A percentile compares a stretch with the other conserved stretches of the same genome.
These are phyloP conservation scores for Melangyna quadrimaculata DNA, from an alignment of 2,888 invertebrate species.

Conservation along the genomic window DNA sequence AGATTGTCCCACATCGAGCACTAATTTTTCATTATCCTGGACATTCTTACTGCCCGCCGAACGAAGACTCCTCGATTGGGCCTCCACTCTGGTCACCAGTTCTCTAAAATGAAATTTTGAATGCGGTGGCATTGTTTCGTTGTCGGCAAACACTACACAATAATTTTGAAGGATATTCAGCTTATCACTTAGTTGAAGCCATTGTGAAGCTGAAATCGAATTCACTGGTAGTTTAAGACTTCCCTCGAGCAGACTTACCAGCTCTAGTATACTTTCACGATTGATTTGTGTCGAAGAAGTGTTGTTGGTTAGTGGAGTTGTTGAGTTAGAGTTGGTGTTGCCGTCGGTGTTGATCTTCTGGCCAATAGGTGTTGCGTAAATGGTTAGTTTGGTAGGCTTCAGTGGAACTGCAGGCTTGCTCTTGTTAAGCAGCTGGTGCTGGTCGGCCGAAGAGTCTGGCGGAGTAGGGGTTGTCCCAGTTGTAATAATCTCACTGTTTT, in stretches of 20 bases:
- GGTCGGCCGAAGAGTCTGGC: conserved; percentile 55
- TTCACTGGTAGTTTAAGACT: conserved; percentile 84
- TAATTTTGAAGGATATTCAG: conserved; percentile 90
- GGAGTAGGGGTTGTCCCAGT: conserved; percentile 69
- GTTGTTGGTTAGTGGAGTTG: conserved; percentile 79
- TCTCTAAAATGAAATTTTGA: conserved; percentile 93
- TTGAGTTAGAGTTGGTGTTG: conserved; percentile 55
- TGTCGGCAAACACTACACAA: conserved; percentile 92
- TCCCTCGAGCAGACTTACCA: conserved; percentile 85
- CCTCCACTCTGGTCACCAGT: conserved; percentile 86
- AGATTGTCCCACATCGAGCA: conserved; percentile 85
- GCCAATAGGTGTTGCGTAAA: conserved; percentile 89
- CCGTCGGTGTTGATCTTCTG: conserved; percentile 75
- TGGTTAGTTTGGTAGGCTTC: conserved; percentile 85
- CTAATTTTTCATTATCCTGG: conserved; percentile 85
- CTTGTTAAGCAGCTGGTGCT: conserved; percentile 70
- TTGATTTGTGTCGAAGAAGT: conserved; percentile 82
- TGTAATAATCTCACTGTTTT: conserved; percentile 75
- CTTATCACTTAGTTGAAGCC: conserved; percentile 90
- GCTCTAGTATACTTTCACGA: conserved; percentile 84
- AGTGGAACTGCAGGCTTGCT: conserved; percentile 88
- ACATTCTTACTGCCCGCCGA: conserved; percentile 87
- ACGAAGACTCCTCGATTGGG: conserved; percentile 86
- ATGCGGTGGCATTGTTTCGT: conserved; percentile 89
- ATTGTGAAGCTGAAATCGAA: conserved; percentile 84